Conservation (phyloP, 53 echinoderm and acorn worm genomes). For the Echinometra lucunter region DNA sequence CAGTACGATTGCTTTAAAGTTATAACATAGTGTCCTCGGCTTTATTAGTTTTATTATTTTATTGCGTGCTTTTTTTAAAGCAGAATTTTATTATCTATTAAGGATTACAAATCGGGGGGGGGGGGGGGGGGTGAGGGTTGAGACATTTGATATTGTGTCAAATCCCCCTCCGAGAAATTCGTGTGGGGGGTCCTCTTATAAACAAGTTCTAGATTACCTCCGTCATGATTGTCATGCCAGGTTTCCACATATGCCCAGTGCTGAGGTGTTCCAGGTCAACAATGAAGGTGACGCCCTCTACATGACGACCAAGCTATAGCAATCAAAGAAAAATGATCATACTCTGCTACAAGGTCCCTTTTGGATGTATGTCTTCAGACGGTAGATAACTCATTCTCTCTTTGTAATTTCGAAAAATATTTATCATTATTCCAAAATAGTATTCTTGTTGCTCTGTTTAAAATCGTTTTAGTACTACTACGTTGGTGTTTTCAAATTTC, state of each 20-base stretch:
- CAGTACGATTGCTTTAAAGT: no score
- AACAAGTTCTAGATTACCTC: constrained; percentile 48
- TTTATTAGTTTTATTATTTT: no score
- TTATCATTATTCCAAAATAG: neutral
- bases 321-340: neutral
- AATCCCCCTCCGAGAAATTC: no score
- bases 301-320: constrained; percentile 76
- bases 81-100: no score
- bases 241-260: constrained; percentile 85
- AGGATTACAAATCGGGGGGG: no score
- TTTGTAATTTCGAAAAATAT: neutral
- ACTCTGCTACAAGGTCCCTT: neutral
- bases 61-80: no score
- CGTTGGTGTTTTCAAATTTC: neutral
- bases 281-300: constrained; percentile 83
- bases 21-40: no score
- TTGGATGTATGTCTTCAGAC: neutral
- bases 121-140: no score
- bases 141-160: no score
- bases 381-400: neutral
- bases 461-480: neutral
- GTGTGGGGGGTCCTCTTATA: no score
- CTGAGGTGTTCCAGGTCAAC: constrained; percentile 83
- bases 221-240: constrained; percentile 76
- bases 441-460: neutral